phyloP scores from a whole-genome alignment of 1,140 invertebrate species.

The Melitaea cinxia region DNA sequence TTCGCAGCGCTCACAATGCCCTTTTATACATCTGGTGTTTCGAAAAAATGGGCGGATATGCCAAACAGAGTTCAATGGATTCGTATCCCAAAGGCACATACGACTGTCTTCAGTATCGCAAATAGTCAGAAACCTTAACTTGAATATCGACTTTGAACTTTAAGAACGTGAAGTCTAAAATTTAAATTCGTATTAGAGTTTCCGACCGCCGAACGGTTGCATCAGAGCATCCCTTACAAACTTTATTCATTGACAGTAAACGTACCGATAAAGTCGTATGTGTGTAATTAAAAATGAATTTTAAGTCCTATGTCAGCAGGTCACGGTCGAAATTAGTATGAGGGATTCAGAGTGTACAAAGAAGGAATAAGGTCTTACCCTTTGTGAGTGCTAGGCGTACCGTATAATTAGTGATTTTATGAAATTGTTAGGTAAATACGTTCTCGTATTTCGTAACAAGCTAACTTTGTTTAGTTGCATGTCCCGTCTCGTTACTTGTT shows the following conservation, averaged over 20 bases:
- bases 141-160: conserved; percentile 33
- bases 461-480: conserved; percentile 44
- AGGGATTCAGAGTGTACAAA: conserved; percentile 21
- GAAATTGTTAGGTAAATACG: conserved; percentile 76
- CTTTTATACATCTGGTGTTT: conserved; percentile 72
- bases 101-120: conserved; percentile 23
- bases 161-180: conserved; percentile 30
- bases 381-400: conserved; percentile 70
- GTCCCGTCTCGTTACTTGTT: conserved; percentile 23
- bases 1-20: conserved; percentile 61
- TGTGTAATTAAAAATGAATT: conserved; percentile 5
- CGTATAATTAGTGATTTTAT: conserved; percentile 78
- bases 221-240: conserved; percentile 79
- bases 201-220: conserved; percentile 47
- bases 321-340: conserved; percentile 38
- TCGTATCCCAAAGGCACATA: conserved; percentile 66
- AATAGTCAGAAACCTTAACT: background rate
- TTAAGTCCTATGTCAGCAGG: conserved; percentile 21
- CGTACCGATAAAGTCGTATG: conserved; percentile 42
- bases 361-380: conserved; percentile 56
- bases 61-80: conserved; percentile 71
- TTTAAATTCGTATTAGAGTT: conserved; percentile 28
- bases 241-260: conserved; percentile 59
- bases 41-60: conserved; percentile 78
- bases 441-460: conserved; percentile 46